Evolutionary conservation across 1,140 invertebrate genomes (phyloP).

Genomic region (Euwallacea similis): DNA sequence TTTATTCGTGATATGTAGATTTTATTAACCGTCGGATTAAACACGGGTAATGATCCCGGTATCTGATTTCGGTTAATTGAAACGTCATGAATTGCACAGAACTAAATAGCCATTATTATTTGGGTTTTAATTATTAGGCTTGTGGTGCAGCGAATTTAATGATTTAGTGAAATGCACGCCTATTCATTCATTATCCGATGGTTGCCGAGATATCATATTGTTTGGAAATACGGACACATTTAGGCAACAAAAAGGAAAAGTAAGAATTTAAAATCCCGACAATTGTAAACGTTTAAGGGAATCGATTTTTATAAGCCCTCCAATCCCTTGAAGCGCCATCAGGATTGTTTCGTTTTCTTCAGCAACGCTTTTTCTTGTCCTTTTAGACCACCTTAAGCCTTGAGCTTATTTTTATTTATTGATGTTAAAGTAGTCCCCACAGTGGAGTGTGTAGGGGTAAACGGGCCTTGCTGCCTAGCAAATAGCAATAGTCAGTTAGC

Average conservation of each 20-base stretch:
- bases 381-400: background rate
- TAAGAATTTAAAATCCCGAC: background rate
- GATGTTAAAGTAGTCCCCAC: background rate
- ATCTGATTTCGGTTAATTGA: constrained; percentile 26
- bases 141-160: constrained; percentile 5
- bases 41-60: constrained; percentile 17
- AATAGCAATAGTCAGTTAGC: too few species aligned
- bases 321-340: background rate
- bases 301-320: constrained; percentile 15
- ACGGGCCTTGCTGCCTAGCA: background rate
- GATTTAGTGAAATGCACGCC: background rate
- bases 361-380: constrained; percentile 13
- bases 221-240: too few species aligned
- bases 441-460: background rate
- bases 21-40: constrained; percentile 24
- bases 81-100: background rate
- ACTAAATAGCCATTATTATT: too few species aligned
- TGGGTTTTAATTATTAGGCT: background rate
- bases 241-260: background rate
- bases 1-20: constrained; percentile 33
- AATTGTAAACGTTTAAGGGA: background rate
- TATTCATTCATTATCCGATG: background rate
- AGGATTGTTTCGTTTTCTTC: constrained; percentile 7
- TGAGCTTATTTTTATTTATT: background rate
- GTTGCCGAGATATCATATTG: too few species aligned